phyloP scores from a whole-genome alignment of 2,113 vertebrate genomes.

The Dolichallabes microphthalmus region DNA sequence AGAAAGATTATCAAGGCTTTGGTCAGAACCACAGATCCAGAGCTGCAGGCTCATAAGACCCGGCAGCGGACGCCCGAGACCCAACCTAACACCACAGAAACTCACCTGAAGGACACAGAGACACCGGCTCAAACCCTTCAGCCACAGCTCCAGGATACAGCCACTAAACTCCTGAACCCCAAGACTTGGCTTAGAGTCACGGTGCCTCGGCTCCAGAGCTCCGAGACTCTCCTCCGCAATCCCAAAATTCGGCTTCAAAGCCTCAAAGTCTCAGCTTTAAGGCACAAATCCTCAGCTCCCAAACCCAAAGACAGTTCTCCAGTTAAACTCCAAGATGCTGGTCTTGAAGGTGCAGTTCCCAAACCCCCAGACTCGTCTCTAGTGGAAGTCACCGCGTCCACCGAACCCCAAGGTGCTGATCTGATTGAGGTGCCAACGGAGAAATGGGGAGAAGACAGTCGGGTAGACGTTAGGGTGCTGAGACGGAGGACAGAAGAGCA shows the following conservation, averaged over 20 bases:
- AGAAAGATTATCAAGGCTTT: neutral
- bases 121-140: neutral
- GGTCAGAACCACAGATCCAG: neutral
- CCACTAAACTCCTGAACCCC: neutral
- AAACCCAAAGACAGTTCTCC: neutral
- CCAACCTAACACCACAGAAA: neutral
- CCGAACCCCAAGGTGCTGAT: neutral
- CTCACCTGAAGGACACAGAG: neutral
- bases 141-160: neutral
- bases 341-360: neutral
- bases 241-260: neutral
- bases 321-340: neutral
- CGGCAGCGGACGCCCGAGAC: neutral
- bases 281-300: neutral
- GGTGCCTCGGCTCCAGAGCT: neutral
- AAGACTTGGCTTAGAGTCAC: slow-evolving; percentile 9
- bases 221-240: neutral
- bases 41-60: neutral
- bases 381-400: neutral
- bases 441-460: neutral
- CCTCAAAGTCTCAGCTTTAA: neutral
- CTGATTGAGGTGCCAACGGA: neutral
- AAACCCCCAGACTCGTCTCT: neutral
- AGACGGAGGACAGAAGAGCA: slow-evolving; percentile 1
- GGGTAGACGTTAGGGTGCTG: neutral